A percentile compares a stretch with the other conserved stretches of the same genome.
phyloP scores from a whole-genome alignment of 2,888 invertebrate genomes.

The Antheraea assamensis region DNA sequence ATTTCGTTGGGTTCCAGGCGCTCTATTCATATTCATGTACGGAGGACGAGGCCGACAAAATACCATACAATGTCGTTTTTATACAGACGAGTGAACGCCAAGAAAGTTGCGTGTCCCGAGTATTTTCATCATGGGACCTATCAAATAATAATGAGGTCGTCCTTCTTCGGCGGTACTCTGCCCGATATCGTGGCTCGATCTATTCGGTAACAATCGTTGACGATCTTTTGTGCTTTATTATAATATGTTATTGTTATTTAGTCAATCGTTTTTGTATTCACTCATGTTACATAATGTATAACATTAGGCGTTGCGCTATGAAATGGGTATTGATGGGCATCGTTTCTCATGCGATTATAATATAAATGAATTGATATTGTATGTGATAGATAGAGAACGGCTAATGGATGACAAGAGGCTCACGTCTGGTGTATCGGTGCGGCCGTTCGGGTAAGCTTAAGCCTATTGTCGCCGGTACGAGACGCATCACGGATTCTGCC shows the following conservation, averaged over 20 bases:
- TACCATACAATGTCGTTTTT: slow-evolving; percentile 73
- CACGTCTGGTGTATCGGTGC: slow-evolving; percentile 56
- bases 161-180: slow-evolving; percentile 59
- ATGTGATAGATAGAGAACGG: slow-evolving; percentile 52
- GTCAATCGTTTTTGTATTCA: slow-evolving; percentile 54
- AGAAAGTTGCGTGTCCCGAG: slow-evolving; percentile 75
- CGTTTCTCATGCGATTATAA: slow-evolving; percentile 31
- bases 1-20: slow-evolving; percentile 55
- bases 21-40: slow-evolving; percentile 72
- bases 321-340: slow-evolving; percentile 37
- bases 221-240: slow-evolving; percentile 70
- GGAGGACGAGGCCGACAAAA: slow-evolving; percentile 59
- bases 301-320: slow-evolving; percentile 35
- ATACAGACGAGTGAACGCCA: slow-evolving; percentile 74
- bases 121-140: slow-evolving; percentile 77
- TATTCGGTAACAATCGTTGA: slow-evolving; percentile 64
- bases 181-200: slow-evolving; percentile 65
- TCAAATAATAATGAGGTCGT: slow-evolving; percentile 78
- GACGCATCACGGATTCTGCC: slow-evolving; percentile 69
- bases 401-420: slow-evolving; percentile 60
- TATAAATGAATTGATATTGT: slow-evolving; percentile 43
- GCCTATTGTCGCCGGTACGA: slow-evolving; percentile 68
- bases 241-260: slow-evolving; percentile 62
- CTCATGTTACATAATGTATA: slow-evolving; percentile 40
- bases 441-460: slow-evolving; percentile 52